Evolutionary conservation across 2,113 vertebrate species (phyloP).

Genomic region (Raja brachyura): DNA sequence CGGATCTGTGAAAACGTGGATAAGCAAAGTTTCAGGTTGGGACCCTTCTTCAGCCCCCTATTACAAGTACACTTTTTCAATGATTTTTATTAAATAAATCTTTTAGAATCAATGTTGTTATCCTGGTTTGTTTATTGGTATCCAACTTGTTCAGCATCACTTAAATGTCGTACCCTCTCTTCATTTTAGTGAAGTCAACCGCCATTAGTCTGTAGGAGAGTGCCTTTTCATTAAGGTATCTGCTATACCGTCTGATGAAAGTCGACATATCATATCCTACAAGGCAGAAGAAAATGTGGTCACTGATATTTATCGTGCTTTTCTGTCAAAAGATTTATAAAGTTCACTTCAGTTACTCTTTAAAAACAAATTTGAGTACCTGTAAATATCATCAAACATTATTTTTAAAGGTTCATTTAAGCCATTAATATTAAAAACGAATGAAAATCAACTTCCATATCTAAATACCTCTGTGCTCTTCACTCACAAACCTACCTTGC

Average conservation of each 20-base stretch:
- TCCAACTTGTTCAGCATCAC: neutral
- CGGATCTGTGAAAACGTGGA: too few species aligned
- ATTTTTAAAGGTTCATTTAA: neutral
- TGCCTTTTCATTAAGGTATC: conserved; percentile 93
- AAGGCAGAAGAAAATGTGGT: conserved; percentile 29
- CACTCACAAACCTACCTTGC: conserved; percentile 68
- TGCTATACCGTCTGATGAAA: conserved; percentile 88
- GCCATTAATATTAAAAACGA: neutral
- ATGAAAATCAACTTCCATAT: neutral
- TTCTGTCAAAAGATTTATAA: neutral
- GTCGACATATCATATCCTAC: conserved; percentile 91
- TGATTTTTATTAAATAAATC: neutral
- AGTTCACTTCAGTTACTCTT: neutral
- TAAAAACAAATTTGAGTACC: neutral
- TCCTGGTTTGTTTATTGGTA: neutral
- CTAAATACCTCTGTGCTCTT: neutral
- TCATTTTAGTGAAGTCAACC: conserved; percentile 94
- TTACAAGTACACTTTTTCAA: too few species aligned
- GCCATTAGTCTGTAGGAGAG: conserved; percentile 84
- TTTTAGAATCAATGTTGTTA: neutral
- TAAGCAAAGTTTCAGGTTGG: too few species aligned
- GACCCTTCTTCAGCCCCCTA: too few species aligned
- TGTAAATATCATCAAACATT: neutral
- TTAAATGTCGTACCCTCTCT: conserved; percentile 67
- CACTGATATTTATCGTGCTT: neutral